These are phyloP conservation scores for Odontophorus gujanensis DNA, from an alignment of 2,113 vertebrate genomes.

Conservation along the genomic window DNA sequence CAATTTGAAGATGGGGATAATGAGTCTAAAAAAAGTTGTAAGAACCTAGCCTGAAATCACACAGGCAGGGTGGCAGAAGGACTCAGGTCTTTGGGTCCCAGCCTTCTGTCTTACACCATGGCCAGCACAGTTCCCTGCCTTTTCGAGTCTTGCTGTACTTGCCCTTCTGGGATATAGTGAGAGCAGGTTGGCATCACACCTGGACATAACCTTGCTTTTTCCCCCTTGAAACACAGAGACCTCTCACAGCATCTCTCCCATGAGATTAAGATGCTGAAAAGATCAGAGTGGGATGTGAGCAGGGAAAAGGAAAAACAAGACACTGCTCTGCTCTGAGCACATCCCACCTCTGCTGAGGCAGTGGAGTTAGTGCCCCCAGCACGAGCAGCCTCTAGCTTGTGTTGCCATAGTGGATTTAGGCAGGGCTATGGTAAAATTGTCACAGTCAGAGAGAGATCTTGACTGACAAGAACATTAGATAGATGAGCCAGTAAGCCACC, in stretches of 20 bases:
- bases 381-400: background rate
- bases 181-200: background rate
- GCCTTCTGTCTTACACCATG: background rate
- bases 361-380: background rate
- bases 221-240: background rate
- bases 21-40: background rate
- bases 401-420: background rate
- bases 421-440: background rate
- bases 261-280: conserved; percentile 13
- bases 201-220: background rate
- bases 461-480: background rate
- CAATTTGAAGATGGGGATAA: conserved; percentile 27
- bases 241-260: background rate
- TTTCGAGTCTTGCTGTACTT: background rate
- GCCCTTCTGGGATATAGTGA: background rate
- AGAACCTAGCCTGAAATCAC: conserved; percentile 3
- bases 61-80: background rate
- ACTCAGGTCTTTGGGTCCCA: background rate
- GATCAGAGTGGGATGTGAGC: background rate
- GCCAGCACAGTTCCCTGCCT: background rate
- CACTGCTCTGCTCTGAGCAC: background rate
- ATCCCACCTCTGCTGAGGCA: background rate
- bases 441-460: background rate
- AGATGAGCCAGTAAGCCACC: background rate
- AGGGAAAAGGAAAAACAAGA: background rate